Evolutionary conservation across 2,888 invertebrate genomes (phyloP).

Genomic region (Microchrysa polita): DNA sequence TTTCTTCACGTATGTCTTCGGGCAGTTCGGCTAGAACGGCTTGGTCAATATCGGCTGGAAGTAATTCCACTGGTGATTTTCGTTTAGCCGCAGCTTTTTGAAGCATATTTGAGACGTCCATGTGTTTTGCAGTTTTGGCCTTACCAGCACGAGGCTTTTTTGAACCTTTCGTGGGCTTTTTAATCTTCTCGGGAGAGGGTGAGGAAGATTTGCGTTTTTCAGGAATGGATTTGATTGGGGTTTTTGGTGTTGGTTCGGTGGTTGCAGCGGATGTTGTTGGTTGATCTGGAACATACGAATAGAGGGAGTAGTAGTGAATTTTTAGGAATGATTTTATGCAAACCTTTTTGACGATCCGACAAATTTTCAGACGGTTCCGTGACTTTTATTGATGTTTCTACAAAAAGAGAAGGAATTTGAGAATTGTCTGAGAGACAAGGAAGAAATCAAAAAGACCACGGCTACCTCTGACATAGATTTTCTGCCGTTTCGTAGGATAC

Average conservation of each 20-base stretch:
- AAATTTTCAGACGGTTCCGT: no score
- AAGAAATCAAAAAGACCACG: no score
- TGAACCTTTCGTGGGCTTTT: background rate
- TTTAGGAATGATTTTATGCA: background rate
- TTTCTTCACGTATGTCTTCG: constrained; percentile 70
- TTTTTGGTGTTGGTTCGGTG: background rate
- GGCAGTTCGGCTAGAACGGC: constrained; percentile 71
- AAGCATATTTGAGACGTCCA: constrained; percentile 56
- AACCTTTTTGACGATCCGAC: background rate
- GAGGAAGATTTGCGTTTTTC: constrained; percentile 42
- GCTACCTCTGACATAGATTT: no score
- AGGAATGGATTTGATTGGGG: constrained; percentile 20
- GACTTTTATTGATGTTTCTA: no score
- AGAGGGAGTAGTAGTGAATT: background rate
- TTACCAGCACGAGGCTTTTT: constrained; percentile 25
- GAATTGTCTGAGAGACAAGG: no score
- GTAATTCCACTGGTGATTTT: background rate
- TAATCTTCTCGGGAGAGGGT: background rate
- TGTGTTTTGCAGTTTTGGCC: constrained; percentile 48
- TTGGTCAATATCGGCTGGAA: constrained; percentile 65
- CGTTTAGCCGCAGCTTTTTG: constrained; percentile 53
- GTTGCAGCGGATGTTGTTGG: background rate
- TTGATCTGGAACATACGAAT: background rate
- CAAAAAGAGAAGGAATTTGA: no score
- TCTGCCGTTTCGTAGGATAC: no score